These are phyloP conservation scores for Bombycilla garrulus DNA, from an alignment of 2,113 vertebrate genomes.

Conservation along the genomic window DNA sequence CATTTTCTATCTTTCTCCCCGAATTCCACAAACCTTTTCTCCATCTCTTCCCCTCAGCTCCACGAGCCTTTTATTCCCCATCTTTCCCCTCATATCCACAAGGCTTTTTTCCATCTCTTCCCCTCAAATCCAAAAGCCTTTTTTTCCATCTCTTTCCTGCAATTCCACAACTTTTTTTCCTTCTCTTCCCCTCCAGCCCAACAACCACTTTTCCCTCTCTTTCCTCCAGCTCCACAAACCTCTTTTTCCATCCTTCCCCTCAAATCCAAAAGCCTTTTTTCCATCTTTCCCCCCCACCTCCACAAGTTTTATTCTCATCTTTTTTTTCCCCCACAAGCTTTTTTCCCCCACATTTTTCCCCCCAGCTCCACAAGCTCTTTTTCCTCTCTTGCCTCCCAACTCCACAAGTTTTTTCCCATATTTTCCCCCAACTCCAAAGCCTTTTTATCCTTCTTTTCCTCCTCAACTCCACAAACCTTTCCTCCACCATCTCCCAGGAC, in stretches of 20 bases:
- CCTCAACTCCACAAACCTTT: not conserved
- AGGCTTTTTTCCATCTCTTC: not conserved
- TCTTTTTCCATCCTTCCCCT: not conserved
- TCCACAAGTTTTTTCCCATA: not conserved
- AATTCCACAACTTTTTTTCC: too few species aligned
- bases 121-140: too few species aligned
- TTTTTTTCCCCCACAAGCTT: not conserved
- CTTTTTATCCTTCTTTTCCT: not conserved
- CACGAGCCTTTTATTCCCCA: not conserved
- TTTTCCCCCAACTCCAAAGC: not conserved
- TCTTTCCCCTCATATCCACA: not conserved
- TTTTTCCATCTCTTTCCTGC: too few species aligned
- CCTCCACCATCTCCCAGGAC: not conserved
- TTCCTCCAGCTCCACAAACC: not conserved
- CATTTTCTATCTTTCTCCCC: too few species aligned
- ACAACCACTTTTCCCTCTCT: too few species aligned
- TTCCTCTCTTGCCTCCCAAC: not conserved
- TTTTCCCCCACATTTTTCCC: not conserved
- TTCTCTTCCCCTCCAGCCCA: too few species aligned
- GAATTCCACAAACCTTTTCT: not conserved
- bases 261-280: not conserved
- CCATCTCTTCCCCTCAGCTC: not conserved
- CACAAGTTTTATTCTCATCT: too few species aligned
- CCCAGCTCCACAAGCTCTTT: not conserved
- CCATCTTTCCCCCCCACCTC: not conserved